Conservation (phyloP, 92 coral and sea anemone species). For the Porites divaricata region DNA sequence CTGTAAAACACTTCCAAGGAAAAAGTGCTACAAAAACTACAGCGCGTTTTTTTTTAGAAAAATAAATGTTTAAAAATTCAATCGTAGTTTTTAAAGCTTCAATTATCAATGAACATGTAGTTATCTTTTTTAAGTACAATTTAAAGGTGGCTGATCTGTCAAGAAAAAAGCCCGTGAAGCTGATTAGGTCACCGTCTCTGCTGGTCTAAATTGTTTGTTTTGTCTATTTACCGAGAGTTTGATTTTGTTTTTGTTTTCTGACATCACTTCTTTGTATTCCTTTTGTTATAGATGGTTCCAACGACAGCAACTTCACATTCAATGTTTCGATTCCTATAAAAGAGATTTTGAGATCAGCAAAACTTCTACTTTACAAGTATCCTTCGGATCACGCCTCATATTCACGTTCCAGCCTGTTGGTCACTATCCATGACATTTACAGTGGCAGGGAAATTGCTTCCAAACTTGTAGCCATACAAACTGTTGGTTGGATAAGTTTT, state of each 20-base stretch:
- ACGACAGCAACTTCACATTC: conserved; percentile 32
- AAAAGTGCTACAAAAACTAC: too few relatives aligned
- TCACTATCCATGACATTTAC: conserved; percentile 10
- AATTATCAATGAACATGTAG: too few relatives aligned
- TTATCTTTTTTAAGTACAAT: too few relatives aligned
- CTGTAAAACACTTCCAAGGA: too few relatives aligned
- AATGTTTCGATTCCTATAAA: not conserved
- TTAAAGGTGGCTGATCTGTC: too few relatives aligned
- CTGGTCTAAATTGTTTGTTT: too few relatives aligned
- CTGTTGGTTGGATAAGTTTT: conserved; percentile 34
- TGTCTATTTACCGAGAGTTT: too few relatives aligned
- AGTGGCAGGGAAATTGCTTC: conserved; percentile 1
- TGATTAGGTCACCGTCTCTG: too few relatives aligned
- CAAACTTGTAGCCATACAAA: conserved; percentile 12
- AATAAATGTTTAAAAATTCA: too few relatives aligned
- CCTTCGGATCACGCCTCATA: not conserved
- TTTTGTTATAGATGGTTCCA: conserved; percentile 9
- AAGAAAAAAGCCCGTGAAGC: too few relatives aligned
- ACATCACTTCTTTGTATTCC: not conserved
- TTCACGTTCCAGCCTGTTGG: not conserved
- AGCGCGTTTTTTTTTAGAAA: too few relatives aligned
- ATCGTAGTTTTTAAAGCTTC: too few relatives aligned
- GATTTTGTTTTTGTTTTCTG: not conserved
- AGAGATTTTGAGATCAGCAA: not conserved
- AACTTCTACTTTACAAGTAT: conserved; percentile 30